Evolutionary conservation across 2,888 invertebrate species (phyloP), one percentile per base, ranked within the genome.

Genomic region (Euzophera pinguis): DNA sequence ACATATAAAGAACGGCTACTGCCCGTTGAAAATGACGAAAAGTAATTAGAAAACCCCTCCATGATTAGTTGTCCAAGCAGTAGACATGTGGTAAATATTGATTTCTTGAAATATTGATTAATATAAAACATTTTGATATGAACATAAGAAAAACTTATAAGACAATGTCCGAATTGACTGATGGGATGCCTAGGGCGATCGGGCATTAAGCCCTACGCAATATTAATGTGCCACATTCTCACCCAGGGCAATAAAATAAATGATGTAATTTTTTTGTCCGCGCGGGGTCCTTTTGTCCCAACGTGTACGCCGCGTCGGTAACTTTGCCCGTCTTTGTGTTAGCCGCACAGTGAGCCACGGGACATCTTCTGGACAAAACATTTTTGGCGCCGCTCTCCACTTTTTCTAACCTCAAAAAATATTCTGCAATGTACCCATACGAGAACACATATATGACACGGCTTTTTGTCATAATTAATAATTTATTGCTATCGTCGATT

Each of bases 181-280:
- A 85, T 80, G 82, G 69, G 65, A 63, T 55, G 81, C 88, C 87
- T 72, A 81, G 80, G 84, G 89, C 89, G 82, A 81, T 82, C 69
- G 71, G 74, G 71, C 82, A 86, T 86, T 86, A 84, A 75, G 84
- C 80, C 73, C 86, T 81, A 75, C 80, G 79, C 80, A 77, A 84
- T 87, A 88, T 88, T 86, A 87, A 88, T 85, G 86, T 81, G 77
- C 71, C 77, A 81, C 81, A 84, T 88, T 90, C 87, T 85, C 87
- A 84, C 86, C 82, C 84, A 75, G 65, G 73, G 87, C 86, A 85
- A 89, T 90, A 88, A 89, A 87, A 90, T 90, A 88, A 89, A 90
- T 89, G 89, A 89, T 86, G 87, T 88, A 84, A 89, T 89, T 89
- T 89, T n/a, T 89, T 89, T 89, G 88, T 87, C 78, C 73, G 74